phyloP scores from a whole-genome alignment of 92 coral and sea anemone genomes.

The Montipora capitata region DNA sequence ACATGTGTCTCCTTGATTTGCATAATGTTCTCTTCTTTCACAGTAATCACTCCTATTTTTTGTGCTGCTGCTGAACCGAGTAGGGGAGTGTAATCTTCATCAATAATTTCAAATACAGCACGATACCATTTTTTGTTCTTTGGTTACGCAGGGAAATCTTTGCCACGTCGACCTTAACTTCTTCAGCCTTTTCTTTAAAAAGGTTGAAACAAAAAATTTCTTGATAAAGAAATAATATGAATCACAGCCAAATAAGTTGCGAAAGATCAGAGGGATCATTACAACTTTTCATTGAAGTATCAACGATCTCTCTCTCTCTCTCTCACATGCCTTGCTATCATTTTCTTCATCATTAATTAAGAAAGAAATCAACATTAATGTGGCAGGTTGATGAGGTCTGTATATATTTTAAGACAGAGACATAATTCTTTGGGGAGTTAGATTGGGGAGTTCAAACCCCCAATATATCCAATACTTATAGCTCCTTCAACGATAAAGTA shows the following conservation, averaged over 20 bases:
- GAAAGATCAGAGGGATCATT: not conserved
- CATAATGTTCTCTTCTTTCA: not conserved
- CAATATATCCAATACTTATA: not conserved
- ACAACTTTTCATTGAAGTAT: not conserved
- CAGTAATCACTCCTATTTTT: too few species aligned
- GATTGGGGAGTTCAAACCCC: not conserved
- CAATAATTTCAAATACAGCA: conserved; percentile 24
- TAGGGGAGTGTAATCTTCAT: conserved; percentile 45
- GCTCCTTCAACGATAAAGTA: too few species aligned
- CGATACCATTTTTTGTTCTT: conserved; percentile 23
- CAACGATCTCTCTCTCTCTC: not conserved
- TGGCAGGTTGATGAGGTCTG: not conserved
- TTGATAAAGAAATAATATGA: not conserved
- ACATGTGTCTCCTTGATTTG: not conserved
- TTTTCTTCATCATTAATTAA: not conserved
- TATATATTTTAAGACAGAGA: too few species aligned
- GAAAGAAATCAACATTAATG: not conserved
- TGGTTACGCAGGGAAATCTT: not conserved
- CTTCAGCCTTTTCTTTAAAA: not conserved
- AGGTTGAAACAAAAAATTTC: not conserved
- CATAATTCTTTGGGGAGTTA: too few species aligned
- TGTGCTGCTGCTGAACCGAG: conserved; percentile 20
- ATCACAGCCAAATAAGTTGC: not conserved
- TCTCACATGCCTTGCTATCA: not conserved
- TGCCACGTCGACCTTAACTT: not conserved